phyloP scores from a whole-genome alignment of 2,888 invertebrate species.

The Dioctria linearis region DNA sequence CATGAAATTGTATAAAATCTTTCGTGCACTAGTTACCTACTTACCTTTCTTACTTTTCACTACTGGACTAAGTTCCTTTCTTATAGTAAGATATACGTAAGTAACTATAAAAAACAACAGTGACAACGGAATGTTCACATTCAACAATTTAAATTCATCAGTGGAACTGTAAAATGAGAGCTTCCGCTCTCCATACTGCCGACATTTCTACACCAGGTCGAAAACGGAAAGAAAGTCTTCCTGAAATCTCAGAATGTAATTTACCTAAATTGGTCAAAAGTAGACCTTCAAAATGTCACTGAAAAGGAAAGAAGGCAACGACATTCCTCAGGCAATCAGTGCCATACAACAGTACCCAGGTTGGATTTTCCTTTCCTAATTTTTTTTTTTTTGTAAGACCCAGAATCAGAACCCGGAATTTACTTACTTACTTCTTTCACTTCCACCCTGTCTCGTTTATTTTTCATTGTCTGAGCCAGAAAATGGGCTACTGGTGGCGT shows the following conservation, averaged over 20 bases:
- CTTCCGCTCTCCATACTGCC: background rate
- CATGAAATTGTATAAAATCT: too few relatives aligned
- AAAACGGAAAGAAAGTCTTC: background rate
- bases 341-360: background rate
- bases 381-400: conserved; percentile 18
- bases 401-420: conserved; percentile 42
- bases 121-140: background rate
- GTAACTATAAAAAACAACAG: background rate
- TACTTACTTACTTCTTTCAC: conserved; percentile 9
- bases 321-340: conserved; percentile 41
- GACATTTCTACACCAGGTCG: background rate
- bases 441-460: conserved; percentile 5
- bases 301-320: conserved; percentile 11
- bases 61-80: too few relatives aligned
- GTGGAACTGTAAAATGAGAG: background rate
- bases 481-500: conserved; percentile 30
- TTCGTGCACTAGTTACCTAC: too few relatives aligned
- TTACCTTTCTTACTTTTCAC: too few relatives aligned
- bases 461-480: conserved; percentile 29
- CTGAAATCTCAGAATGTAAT: conserved; percentile 41
- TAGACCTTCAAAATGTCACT: conserved; percentile 32
- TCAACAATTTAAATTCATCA: conserved; percentile 15
- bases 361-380: conserved; percentile 21
- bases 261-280: conserved; percentile 48
- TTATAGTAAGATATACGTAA: too few relatives aligned